phyloP scores from a whole-genome alignment of 2,797 vertebrate genomes.

The Ceyx erithaca region DNA sequence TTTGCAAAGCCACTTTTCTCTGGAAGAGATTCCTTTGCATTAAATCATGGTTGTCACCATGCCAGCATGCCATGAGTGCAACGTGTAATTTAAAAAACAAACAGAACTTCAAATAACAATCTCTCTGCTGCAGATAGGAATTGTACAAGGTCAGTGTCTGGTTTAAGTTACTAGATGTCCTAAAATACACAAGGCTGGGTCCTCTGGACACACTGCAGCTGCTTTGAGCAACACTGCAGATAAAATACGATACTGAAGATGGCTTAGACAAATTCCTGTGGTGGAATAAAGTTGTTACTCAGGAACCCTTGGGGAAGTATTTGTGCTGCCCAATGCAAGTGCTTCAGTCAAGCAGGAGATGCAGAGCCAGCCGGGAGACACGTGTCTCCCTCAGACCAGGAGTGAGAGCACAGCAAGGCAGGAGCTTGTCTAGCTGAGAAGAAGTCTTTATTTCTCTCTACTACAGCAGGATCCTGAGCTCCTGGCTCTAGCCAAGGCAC shows the following conservation, averaged over 20 bases:
- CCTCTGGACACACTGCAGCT: constrained; percentile 37
- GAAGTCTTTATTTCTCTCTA: not conserved
- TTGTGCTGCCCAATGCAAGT: not conserved
- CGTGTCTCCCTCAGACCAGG: not conserved
- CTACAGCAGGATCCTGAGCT: not conserved
- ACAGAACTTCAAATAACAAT: constrained; percentile 37
- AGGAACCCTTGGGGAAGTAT: constrained; percentile 3
- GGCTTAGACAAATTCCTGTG: constrained; percentile 52
- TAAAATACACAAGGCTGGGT: constrained; percentile 53
- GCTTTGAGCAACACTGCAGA: constrained; percentile 33
- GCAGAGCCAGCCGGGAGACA: not conserved
- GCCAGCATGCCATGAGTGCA: not conserved
- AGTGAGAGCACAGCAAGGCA: not conserved
- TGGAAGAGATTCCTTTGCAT: not conserved
- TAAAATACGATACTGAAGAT: constrained; percentile 57
- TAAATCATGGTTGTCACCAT: not conserved
- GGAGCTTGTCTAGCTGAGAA: not conserved
- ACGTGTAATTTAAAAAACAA: constrained; percentile 22
- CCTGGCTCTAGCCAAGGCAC: not conserved
- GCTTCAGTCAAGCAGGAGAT: not conserved
- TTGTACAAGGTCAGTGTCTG: constrained; percentile 40
- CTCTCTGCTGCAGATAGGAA: constrained; percentile 14
- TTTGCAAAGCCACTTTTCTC: not conserved
- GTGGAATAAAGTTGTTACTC: constrained; percentile 22
- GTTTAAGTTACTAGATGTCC: constrained; percentile 48